A percentile compares a stretch with the other conserved stretches of the same genome.
These are phyloP conservation scores for Tetramorium simillimum DNA, from an alignment of 1,140 invertebrate genomes.

Conservation along the genomic window DNA sequence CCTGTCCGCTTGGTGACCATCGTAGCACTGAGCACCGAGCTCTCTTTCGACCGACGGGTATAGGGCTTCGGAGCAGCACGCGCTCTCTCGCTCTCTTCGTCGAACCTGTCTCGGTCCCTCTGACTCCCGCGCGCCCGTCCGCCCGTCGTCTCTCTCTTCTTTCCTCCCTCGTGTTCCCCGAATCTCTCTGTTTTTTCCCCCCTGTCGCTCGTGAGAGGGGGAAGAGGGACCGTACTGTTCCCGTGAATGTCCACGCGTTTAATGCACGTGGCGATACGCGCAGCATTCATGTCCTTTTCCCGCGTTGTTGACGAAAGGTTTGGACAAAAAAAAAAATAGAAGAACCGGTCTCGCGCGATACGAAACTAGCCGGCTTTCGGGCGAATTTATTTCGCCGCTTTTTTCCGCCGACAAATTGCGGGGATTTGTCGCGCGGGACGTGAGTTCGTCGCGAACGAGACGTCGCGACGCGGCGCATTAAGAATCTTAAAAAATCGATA, in stretches of 20 bases:
- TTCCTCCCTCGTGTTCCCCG: slow-evolving; percentile 2
- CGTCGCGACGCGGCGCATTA: neutral
- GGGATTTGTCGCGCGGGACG: neutral
- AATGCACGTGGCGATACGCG: slow-evolving; percentile 63
- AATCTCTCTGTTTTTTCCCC: slow-evolving; percentile 25
- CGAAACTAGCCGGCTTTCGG: slow-evolving; percentile 34
- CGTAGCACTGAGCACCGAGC: slow-evolving; percentile 80
- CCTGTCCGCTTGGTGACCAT: slow-evolving; percentile 81
- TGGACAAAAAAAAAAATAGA: neutral
- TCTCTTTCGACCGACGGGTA: slow-evolving; percentile 76
- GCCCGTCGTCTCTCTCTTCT: slow-evolving; percentile 30
- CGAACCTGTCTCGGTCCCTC: slow-evolving; percentile 46
- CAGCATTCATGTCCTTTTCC: neutral
- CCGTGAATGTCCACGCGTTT: slow-evolving; percentile 62
- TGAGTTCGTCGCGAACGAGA: neutral
- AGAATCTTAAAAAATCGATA: slow-evolving; percentile 16
- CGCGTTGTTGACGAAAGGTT: neutral
- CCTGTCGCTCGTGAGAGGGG: neutral
- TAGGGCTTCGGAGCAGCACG: slow-evolving; percentile 76
- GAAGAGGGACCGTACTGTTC: neutral
- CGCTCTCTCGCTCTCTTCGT: slow-evolving; percentile 63
- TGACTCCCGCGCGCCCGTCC: slow-evolving; percentile 27
- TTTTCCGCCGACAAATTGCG: slow-evolving; percentile 26
- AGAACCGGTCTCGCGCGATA: neutral
- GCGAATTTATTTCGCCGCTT: slow-evolving; percentile 17